Percentiles rank a stretch among this genome's conserved stretches.
Conservation (phyloP, 37 sponge, comb jelly and placozoan genomes). For the Geodia barretti region DNA sequence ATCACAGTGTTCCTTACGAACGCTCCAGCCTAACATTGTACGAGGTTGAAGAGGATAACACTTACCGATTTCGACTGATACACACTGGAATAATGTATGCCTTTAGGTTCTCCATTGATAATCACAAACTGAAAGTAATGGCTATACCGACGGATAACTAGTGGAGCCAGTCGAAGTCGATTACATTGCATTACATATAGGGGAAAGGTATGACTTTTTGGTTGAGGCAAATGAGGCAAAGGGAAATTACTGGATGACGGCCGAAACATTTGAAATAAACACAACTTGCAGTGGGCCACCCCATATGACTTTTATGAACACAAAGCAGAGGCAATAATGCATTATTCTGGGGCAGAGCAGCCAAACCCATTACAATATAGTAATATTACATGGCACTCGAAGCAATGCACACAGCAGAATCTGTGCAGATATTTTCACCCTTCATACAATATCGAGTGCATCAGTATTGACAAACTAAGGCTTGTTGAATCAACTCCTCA, state of each 20-base stretch:
- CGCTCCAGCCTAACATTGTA: conserved; percentile 29
- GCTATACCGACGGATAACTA: conserved; percentile 64
- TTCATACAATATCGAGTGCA: conserved; percentile 67
- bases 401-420: not conserved
- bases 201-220: conserved; percentile 82
- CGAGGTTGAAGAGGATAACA: conserved; percentile 8
- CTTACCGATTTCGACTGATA: conserved; percentile 76
- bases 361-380: conserved; percentile 8
- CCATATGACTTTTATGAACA: conserved; percentile 4
- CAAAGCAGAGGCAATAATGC: conserved; percentile 39
- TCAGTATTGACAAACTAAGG: conserved; percentile 26
- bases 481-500: conserved; percentile 5
- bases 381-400: not conserved
- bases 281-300: too few relatives aligned
- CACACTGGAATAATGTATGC: conserved; percentile 76
- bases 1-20: not conserved
- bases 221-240: conserved; percentile 12
- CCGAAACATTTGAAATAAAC: conserved; percentile 63
- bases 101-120: conserved; percentile 61
- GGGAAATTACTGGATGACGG: conserved; percentile 61
- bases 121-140: conserved; percentile 65
- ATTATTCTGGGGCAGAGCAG: conserved; percentile 6
- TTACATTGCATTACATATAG: conserved; percentile 75
- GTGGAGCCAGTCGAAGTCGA: conserved; percentile 58
- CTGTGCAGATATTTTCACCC: conserved; percentile 59